Conservation (phyloP, 2,888 invertebrate species). For the Hirtodrosophila cameraria region DNA sequence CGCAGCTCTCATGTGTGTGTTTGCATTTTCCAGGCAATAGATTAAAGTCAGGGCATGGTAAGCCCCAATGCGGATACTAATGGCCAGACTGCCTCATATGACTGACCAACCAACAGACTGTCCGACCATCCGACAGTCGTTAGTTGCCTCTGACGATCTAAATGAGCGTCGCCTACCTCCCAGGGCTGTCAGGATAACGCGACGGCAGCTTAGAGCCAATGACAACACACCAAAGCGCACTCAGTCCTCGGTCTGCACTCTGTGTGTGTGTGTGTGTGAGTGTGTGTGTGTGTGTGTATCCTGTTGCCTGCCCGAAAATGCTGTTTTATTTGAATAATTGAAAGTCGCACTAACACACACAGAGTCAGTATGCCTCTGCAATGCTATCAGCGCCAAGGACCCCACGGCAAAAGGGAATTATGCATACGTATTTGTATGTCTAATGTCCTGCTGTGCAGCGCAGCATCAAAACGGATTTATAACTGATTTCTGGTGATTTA, state of each 20-base stretch:
- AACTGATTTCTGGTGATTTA: constrained; percentile 80
- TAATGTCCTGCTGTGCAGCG: constrained; percentile 63
- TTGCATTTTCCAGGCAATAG: constrained; percentile 46
- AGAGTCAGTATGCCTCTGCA: constrained; percentile 17
- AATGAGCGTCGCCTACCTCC: constrained; percentile 46
- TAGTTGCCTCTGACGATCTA: constrained; percentile 39
- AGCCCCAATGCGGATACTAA: constrained; percentile 55
- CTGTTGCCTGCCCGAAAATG: constrained; percentile 57
- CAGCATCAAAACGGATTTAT: constrained; percentile 73
- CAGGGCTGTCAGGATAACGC: constrained; percentile 23
- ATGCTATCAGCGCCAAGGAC: constrained; percentile 54
- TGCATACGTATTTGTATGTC: constrained; percentile 77
- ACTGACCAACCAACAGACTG: constrained; percentile 23
- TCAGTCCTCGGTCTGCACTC: constrained; percentile 18
- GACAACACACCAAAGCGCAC: constrained; percentile 16
- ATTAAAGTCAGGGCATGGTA: constrained; percentile 54
- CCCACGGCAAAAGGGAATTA: constrained; percentile 75
- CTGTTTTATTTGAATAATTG: constrained; percentile 76
- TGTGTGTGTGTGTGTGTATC: too few relatives aligned
- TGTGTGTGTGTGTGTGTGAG: too few relatives aligned
- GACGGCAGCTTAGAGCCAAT: constrained; percentile 36
- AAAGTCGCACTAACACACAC: constrained; percentile 43
- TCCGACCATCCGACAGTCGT: constrained; percentile 18
- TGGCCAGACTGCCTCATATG: constrained; percentile 37
- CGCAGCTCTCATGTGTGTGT: constrained; percentile 7